These are phyloP conservation scores for Diplazon laetatorius DNA, from an alignment of 2,888 invertebrate genomes.

Conservation along the genomic window DNA sequence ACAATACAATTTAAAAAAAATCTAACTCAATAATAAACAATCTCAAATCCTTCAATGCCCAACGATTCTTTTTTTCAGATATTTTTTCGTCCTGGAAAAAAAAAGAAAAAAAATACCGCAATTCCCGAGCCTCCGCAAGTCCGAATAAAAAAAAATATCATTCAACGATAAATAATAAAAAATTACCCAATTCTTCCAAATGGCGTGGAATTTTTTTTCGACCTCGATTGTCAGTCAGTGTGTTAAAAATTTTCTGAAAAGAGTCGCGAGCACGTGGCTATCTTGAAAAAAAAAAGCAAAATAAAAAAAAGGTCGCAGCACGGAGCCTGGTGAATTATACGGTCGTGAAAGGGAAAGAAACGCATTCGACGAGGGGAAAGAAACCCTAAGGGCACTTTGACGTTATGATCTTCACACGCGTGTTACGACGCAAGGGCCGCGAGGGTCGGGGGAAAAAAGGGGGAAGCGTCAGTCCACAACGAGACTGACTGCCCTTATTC, in stretches of 20 bases:
- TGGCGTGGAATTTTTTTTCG: neutral
- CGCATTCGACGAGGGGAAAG: slow-evolving; percentile 25
- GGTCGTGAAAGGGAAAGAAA: slow-evolving; percentile 81
- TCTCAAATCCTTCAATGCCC: too few species aligned
- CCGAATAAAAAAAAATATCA: neutral
- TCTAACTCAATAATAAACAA: too few species aligned
- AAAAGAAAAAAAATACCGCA: too few species aligned
- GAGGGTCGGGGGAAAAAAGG: too few species aligned
- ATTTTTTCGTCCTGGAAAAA: too few species aligned
- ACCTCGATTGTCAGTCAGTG: neutral
- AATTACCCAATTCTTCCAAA: neutral
- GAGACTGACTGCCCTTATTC: slow-evolving; percentile 28
- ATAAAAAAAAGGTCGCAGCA: too few species aligned
- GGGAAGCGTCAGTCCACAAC: neutral
- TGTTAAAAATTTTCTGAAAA: slow-evolving; percentile 23
- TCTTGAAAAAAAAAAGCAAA: slow-evolving; percentile 78
- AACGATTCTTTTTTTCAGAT: too few species aligned
- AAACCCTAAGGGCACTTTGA: slow-evolving; percentile 14
- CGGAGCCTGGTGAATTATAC: slow-evolving; percentile 81
- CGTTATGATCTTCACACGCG: slow-evolving; percentile 11
- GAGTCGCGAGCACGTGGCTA: slow-evolving; percentile 71
- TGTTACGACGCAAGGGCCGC: slow-evolving; percentile 6
- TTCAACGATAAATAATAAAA: too few species aligned
- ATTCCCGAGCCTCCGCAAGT: too few species aligned
- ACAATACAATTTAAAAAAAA: too few species aligned